A percentile compares a stretch with the other conserved stretches of the same genome.
phyloP scores from a whole-genome alignment of 2,113 vertebrate genomes.

The Astatotilapia flaviijosephi region DNA sequence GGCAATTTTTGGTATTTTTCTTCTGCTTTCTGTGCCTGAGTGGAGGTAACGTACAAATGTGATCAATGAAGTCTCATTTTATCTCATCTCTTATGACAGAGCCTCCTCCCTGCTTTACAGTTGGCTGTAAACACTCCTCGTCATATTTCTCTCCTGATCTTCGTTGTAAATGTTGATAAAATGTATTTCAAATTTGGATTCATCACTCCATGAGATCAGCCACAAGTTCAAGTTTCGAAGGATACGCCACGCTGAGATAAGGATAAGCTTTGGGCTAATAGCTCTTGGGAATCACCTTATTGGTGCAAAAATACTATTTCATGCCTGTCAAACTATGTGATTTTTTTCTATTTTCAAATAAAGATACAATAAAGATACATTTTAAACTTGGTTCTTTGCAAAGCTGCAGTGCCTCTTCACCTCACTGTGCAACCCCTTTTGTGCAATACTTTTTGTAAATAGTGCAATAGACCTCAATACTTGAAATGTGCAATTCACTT shows the following conservation, averaged over 20 bases:
- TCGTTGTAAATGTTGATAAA: accelerated
- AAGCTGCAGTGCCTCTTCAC: background rate
- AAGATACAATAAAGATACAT: background rate
- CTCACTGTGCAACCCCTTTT: too few relatives aligned
- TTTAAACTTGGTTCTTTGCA: background rate
- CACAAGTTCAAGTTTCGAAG: background rate
- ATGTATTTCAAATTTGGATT: background rate
- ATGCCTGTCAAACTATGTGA: accelerated
- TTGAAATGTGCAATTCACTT: too few relatives aligned
- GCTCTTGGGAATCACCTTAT: background rate
- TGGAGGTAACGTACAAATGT: accelerated
- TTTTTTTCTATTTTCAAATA: background rate
- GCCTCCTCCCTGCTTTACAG: background rate
- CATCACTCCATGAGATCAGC: background rate
- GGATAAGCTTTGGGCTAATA: accelerated
- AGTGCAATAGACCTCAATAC: too few relatives aligned
- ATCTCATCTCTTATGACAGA: background rate
- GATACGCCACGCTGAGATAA: accelerated
- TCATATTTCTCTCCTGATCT: background rate
- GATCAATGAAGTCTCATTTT: background rate
- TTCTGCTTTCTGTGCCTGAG: background rate
- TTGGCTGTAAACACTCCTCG: background rate
- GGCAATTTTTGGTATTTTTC: background rate
- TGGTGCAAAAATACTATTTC: background rate
- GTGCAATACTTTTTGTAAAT: too few relatives aligned